Conservation (phyloP, 2,888 invertebrate species). For the Parthenolecanium corni region DNA sequence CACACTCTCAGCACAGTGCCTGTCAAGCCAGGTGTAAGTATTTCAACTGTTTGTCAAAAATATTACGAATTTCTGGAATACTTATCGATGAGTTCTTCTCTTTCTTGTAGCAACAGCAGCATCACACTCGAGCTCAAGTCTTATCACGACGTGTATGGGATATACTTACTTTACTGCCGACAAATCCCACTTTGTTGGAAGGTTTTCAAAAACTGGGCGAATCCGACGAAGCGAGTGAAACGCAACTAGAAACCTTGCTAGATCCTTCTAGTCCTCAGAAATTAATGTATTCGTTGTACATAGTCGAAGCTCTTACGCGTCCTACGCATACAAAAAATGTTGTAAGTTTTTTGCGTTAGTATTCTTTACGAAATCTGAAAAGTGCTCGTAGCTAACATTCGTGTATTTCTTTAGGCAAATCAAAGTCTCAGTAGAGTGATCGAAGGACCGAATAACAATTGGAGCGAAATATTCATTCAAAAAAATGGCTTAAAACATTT, state of each 20-base stretch:
- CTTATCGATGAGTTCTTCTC: not conserved
- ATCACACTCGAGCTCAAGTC: slow-evolving; percentile 78
- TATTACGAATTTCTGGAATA: slow-evolving; percentile 12
- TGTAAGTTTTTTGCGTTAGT: slow-evolving; percentile 25
- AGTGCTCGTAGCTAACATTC: not conserved
- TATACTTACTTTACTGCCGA: slow-evolving; percentile 78
- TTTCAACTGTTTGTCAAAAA: slow-evolving; percentile 13
- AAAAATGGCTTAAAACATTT: slow-evolving; percentile 77
- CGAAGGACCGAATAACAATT: slow-evolving; percentile 37
- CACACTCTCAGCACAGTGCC: slow-evolving; percentile 67
- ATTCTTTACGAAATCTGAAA: not conserved
- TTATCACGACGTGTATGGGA: slow-evolving; percentile 90
- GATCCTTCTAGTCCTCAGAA: slow-evolving; percentile 85
- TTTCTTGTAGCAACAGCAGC: slow-evolving; percentile 48
- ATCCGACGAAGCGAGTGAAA: slow-evolving; percentile 34
- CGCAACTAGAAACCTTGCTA: slow-evolving; percentile 59
- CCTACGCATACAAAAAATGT: slow-evolving; percentile 16
- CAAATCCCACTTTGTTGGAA: slow-evolving; percentile 72
- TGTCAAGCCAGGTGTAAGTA: slow-evolving; percentile 53
- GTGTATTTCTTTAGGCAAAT: slow-evolving; percentile 9
- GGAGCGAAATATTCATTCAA: slow-evolving; percentile 72
- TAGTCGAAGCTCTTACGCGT: slow-evolving; percentile 60
- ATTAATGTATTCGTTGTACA: slow-evolving; percentile 87
- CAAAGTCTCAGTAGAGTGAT: slow-evolving; percentile 12
- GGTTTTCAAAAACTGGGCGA: slow-evolving; percentile 62